These are phyloP conservation scores for Aviceda subcristata DNA, from an alignment of 2,113 vertebrate genomes.

Conservation along the genomic window DNA sequence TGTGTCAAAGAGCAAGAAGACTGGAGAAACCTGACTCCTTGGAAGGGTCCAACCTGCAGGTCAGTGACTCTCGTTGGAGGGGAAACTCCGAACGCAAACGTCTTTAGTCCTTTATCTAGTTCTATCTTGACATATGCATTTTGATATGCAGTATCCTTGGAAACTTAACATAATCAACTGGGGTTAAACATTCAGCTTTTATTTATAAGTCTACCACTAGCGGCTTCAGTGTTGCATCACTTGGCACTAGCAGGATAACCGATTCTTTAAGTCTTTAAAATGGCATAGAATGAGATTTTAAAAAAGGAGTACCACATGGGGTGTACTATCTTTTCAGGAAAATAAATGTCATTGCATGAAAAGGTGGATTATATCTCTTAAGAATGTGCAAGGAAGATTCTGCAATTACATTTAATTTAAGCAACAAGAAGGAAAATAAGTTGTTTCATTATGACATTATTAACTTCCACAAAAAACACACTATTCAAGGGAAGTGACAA, in stretches of 20 bases:
- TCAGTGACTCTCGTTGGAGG: neutral
- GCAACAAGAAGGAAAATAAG: neutral
- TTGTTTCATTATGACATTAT: neutral
- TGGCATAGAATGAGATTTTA: neutral
- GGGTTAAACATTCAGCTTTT: neutral
- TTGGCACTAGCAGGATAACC: neutral
- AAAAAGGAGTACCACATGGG: neutral
- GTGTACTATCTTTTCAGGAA: neutral
- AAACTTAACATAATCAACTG: neutral
- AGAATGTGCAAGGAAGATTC: neutral
- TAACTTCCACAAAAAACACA: neutral
- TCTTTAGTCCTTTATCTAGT: neutral
- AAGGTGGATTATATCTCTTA: neutral
- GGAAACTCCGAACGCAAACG: accelerated
- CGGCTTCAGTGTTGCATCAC: neutral
- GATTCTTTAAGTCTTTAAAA: neutral
- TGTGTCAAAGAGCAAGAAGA: neutral
- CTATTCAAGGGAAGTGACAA: neutral
- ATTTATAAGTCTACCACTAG: neutral
- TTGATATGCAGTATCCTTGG: neutral
- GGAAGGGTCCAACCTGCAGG: neutral
- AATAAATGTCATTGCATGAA: neutral
- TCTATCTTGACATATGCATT: neutral
- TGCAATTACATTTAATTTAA: neutral
- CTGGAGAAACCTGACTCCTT: neutral